Conservation (phyloP, 1,140 invertebrate genomes). For the Brachionus koreanus region DNA sequence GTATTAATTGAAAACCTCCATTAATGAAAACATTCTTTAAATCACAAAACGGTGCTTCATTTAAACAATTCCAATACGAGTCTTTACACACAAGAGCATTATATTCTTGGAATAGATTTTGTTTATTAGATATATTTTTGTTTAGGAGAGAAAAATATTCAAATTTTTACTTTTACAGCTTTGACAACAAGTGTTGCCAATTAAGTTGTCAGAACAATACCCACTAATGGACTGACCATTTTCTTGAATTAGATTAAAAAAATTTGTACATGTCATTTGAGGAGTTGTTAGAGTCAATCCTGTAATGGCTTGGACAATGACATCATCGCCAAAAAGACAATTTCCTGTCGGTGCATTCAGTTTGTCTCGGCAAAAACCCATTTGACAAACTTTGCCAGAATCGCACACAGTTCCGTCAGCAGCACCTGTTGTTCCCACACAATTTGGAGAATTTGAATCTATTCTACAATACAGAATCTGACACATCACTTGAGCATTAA, state of each 20-base stretch:
- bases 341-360: neutral
- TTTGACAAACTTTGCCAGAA: slow-evolving; percentile 2
- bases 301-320: neutral
- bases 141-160: neutral
- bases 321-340: slow-evolving; percentile 1
- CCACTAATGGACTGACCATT: neutral
- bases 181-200: slow-evolving; percentile 18
- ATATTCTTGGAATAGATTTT: slow-evolving; percentile 1
- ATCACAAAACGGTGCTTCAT: neutral
- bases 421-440: neutral
- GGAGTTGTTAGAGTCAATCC: neutral
- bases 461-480: neutral
- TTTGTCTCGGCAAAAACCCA: neutral
- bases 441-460: neutral
- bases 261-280: neutral
- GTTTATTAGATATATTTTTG: neutral
- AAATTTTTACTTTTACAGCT: slow-evolving; percentile 30
- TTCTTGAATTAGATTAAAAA: slow-evolving; percentile 3
- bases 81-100: slow-evolving; percentile 19
- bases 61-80: neutral
- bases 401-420: slow-evolving; percentile 28
- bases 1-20: neutral
- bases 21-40: neutral
- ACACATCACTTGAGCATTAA: neutral
- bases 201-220: neutral